These are phyloP conservation scores for Sympetrum striolatum DNA, from an alignment of 2,888 invertebrate genomes.

Conservation along the genomic window DNA sequence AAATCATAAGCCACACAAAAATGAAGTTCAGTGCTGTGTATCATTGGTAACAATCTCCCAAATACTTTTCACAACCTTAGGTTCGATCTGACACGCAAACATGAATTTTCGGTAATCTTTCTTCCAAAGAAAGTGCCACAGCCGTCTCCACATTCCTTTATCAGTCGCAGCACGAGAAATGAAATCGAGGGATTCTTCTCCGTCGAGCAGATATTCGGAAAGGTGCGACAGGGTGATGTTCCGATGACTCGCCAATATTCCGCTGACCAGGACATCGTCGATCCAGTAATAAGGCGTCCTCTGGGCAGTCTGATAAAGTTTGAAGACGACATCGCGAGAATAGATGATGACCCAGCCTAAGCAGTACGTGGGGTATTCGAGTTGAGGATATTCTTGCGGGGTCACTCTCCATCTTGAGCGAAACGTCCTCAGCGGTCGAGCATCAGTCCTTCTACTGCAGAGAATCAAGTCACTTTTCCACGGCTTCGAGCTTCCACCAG, in stretches of 20 bases:
- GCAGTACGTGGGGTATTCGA: constrained; percentile 77
- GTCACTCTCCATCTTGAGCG: constrained; percentile 81
- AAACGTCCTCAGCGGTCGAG: constrained; percentile 67
- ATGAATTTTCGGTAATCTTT: too few relatives aligned
- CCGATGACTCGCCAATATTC: constrained; percentile 66
- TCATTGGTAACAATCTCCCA: too few relatives aligned
- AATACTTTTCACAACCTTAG: too few relatives aligned
- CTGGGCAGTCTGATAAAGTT: constrained; percentile 68
- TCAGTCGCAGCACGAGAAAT: too few relatives aligned
- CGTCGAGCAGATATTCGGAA: constrained; percentile 58
- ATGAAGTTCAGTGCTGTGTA: too few relatives aligned
- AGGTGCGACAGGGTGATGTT: constrained; percentile 65
- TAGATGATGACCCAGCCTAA: constrained; percentile 75
- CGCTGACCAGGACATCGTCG: constrained; percentile 82
- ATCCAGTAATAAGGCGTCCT: constrained; percentile 78
- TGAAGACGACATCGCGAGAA: constrained; percentile 68
- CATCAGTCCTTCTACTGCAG: constrained; percentile 51
- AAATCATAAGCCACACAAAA: too few relatives aligned
- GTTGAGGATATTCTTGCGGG: constrained; percentile 68
- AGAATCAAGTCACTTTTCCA: not conserved
- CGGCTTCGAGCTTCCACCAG: not conserved
- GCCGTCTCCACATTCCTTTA: too few relatives aligned
- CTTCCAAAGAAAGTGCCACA: too few relatives aligned
- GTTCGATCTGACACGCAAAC: too few relatives aligned
- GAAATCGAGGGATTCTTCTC: too few relatives aligned